phyloP scores from a whole-genome alignment of 2,888 invertebrate species.

The Oligia strigilis region DNA sequence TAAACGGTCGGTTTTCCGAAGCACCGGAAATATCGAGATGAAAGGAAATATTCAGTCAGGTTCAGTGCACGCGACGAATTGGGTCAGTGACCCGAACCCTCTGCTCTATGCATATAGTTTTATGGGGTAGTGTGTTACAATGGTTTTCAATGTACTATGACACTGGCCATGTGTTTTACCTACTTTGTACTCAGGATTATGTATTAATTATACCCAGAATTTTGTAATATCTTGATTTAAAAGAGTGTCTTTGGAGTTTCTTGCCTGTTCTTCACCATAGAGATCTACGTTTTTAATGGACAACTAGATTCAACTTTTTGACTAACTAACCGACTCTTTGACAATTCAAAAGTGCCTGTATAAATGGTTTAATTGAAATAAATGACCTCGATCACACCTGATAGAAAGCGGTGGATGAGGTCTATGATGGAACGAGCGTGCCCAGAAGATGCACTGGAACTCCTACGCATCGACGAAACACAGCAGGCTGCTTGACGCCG shows the following conservation, averaged over 20 bases:
- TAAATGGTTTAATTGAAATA: not conserved
- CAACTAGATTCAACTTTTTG: not conserved
- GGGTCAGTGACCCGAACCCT: slow-evolving; percentile 58
- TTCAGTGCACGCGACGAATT: slow-evolving; percentile 42
- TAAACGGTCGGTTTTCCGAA: slow-evolving; percentile 12
- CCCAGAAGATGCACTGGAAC: too few species aligned
- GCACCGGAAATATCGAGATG: slow-evolving; percentile 50
- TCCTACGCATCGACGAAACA: too few species aligned
- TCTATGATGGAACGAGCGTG: too few species aligned
- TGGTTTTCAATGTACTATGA: slow-evolving; percentile 3
- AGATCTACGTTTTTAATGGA: not conserved
- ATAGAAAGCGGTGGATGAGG: too few species aligned
- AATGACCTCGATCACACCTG: too few species aligned
- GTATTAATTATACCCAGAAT: not conserved
- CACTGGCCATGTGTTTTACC: not conserved
- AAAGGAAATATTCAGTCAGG: slow-evolving; percentile 44
- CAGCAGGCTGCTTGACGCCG: too few species aligned
- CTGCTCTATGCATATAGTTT: slow-evolving; percentile 6
- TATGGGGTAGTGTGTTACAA: slow-evolving; percentile 11
- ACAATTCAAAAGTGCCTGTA: not conserved
- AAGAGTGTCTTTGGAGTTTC: not conserved
- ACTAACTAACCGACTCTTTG: not conserved
- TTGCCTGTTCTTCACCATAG: not conserved
- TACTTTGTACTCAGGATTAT: not conserved
- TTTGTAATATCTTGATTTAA: not conserved